Base-by-base conservation (phyloP, 2,888 invertebrate genomes). In the Nemoura dubitans region DNA sequence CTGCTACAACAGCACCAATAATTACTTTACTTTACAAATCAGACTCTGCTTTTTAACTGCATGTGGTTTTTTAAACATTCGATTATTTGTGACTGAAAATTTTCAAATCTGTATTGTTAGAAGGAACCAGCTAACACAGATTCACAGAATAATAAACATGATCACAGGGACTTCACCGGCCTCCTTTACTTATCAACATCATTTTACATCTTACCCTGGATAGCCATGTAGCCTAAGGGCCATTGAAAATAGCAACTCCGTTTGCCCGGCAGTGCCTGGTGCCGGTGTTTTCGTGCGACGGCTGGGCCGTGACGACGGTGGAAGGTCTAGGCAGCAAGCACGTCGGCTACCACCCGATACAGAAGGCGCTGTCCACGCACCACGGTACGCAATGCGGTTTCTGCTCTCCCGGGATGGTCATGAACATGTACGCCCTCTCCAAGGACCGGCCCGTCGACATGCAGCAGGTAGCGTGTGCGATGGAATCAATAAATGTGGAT, bases 361-460 rank as follows among this genome's bases (percentile, higher is more conserved):
- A 96, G 90, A 92, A 91, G 77, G 91, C 94, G 1, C 91, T 96
- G 86, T 95, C 95, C 2, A 92, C 93, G 84, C 94, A 94, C 89
- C 94, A 95, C 90, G 96, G 95, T 0, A 94, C 95, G 0, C 96
- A 96, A 90, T 96, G 96, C 90, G 96, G 96, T 0, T 96, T 92
- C 90, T 97, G 96, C 89, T 95, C 95, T 28, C 95, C 96, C 0
- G 96, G 96, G 16, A 95, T 96, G 94, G 93, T 96, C 86, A 95
- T 95, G 95, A 95, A 93, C 89, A 95, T 96, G 95, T 94, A 94
- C 91, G 94, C 94, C 94, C 94, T 90, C 89, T 88, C 88, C 42
- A 76, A 82, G 36, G 82, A 82, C 82, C 10, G 21, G 36, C 29
- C 26, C 3, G 30, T 36, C 29, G 27, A 25, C 29, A 82, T 82